These are phyloP conservation scores for Cephalopachus bancanus DNA, from an alignment of 2,797 vertebrate genomes.

Conservation along the genomic window DNA sequence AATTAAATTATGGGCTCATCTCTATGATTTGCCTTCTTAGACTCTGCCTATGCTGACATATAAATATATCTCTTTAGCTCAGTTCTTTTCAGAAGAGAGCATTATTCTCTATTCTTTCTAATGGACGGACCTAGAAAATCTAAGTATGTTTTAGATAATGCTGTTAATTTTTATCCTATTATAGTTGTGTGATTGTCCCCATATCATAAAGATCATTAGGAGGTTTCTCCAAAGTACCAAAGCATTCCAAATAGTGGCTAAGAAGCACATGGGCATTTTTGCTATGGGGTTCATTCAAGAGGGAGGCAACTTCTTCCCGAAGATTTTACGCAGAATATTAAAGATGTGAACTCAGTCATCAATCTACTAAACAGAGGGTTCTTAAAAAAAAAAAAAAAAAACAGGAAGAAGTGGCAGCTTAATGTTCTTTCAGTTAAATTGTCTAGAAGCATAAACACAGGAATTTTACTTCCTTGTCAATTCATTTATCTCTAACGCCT, in stretches of 20 bases:
- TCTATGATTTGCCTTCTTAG: neutral
- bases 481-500: slow-evolving; percentile 80
- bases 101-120: neutral
- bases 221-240: neutral
- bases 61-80: neutral
- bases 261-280: neutral
- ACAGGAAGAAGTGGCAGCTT: slow-evolving; percentile 88
- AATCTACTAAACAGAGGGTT: slow-evolving; percentile 72
- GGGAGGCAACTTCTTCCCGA: neutral
- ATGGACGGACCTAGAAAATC: neutral
- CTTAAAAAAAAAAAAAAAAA: slow-evolving; percentile 85
- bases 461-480: slow-evolving; percentile 86
- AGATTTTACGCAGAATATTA: neutral
- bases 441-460: slow-evolving; percentile 88
- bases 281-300: neutral
- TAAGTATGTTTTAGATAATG: neutral
- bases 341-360: slow-evolving; percentile 39
- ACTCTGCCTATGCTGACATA: neutral
- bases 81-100: slow-evolving; percentile 42
- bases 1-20: slow-evolving; percentile 20
- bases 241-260: neutral
- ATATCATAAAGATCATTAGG: neutral
- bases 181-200: neutral
- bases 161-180: neutral
- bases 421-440: slow-evolving; percentile 87